Conservation (phyloP, 2,113 vertebrate species). For the Lethenteron camtschaticum region DNA sequence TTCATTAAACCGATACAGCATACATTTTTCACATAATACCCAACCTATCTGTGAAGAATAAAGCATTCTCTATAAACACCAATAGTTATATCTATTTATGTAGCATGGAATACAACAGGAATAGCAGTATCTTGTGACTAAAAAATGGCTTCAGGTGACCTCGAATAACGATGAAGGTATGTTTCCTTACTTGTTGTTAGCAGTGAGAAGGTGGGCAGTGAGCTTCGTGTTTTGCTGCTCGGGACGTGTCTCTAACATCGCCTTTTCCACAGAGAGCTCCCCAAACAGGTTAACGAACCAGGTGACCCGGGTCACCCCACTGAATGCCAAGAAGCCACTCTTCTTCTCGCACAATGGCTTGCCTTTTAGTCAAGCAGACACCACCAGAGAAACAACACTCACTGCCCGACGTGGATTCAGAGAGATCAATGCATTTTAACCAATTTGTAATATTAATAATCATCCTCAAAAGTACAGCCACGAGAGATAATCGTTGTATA, state of each 20-base stretch:
- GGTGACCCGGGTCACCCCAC: constrained; percentile 53
- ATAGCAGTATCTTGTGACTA: not conserved
- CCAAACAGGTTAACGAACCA: constrained; percentile 79
- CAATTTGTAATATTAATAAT: too few species aligned
- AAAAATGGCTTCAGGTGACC: too few species aligned
- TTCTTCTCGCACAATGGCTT: constrained; percentile 28
- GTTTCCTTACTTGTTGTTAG: constrained; percentile 32
- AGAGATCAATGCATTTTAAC: too few species aligned
- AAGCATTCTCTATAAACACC: not conserved
- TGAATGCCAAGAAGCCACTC: constrained; percentile 53
- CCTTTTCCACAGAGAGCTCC: constrained; percentile 40
- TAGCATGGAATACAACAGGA: not conserved
- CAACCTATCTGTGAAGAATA: not conserved
- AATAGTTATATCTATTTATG: not conserved
- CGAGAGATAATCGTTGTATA: too few species aligned
- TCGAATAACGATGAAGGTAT: too few species aligned
- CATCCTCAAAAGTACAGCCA: too few species aligned
- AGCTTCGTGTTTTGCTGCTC: constrained; percentile 40
- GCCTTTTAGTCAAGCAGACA: too few species aligned
- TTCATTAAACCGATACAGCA: not conserved
- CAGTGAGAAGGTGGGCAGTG: constrained; percentile 42
- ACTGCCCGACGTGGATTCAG: too few species aligned
- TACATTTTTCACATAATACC: not conserved
- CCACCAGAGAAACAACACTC: too few species aligned
- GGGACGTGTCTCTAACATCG: constrained; percentile 29